Percentiles rank a stretch among this genome's conserved stretches.
phyloP scores from a whole-genome alignment of 2,113 vertebrate species.

The Anolis carolinensis region DNA sequence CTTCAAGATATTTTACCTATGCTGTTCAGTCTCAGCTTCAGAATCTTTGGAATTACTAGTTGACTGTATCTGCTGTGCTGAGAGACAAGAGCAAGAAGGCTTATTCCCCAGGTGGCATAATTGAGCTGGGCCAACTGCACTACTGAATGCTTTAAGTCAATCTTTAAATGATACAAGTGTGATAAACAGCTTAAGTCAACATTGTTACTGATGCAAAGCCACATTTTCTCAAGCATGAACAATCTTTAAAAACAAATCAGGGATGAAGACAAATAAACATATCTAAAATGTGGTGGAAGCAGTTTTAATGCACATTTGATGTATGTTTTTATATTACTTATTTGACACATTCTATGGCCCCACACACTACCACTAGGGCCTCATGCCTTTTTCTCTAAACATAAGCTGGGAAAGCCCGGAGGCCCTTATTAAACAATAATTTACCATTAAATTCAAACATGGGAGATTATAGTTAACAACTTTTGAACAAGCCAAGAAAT shows the following conservation, averaged over 20 bases:
- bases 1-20: constrained; percentile 27
- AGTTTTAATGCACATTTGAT: background rate
- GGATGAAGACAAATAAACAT: background rate
- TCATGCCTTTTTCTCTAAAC: too few relatives aligned
- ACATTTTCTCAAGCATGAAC: background rate
- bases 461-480: background rate
- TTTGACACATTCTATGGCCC: background rate
- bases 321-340: too few relatives aligned
- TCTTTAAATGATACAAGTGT: background rate
- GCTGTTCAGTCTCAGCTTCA: constrained; percentile 27
- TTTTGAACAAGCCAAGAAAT: background rate
- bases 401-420: too few relatives aligned
- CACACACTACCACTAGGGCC: too few relatives aligned
- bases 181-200: constrained; percentile 9
- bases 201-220: constrained; percentile 16
- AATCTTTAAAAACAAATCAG: background rate
- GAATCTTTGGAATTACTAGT: constrained; percentile 8
- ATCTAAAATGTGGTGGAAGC: background rate
- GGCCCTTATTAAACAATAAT: background rate
- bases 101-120: background rate
- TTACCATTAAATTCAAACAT: background rate
- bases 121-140: background rate
- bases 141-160: constrained; percentile 21
- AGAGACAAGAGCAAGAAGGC: background rate
- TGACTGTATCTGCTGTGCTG: too few relatives aligned